Evolutionary conservation across 2,113 vertebrate genomes (phyloP), one percentile per base, ranked within the genome.

Genomic region (Potamarius usumacintae): DNA sequence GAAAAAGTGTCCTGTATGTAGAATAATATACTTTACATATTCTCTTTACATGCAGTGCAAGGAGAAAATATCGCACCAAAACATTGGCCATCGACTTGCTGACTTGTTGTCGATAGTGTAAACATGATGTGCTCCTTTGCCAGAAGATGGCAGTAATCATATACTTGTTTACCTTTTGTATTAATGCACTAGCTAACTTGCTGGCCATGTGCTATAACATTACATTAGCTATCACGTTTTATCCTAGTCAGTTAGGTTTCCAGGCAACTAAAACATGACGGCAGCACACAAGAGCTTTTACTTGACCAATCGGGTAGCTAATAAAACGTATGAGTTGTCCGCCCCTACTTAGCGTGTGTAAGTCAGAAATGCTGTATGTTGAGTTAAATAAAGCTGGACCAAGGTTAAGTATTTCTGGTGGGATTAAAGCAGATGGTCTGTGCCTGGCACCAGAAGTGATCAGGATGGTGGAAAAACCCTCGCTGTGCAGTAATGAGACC

Each of bases 401-500:
- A 81, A 17, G 78, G 27, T 80, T 60, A 60, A 58, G 78, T 20
- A 18, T 7, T 81, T 34, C 55, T 57, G 65, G 17, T 84, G 27
- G 67, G 20, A 89, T 79, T 86, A 86, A 55, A 79, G 62, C 58
- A 57, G 63, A 79, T 57, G 72, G 34, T 48, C 53, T 89, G 74
- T 72, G 20, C 53, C 53, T 85, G 84, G 62, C 71, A 86, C 7
- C 72, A 78, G 84, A 81, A 86, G 48, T 58, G 63, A 63, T 86
- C 76, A 77, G 63, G 67, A n/a, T 60, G 52, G 88, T 25, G 50
- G 52, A 71, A 78, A 77, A 80, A 60, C 34, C 72, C 77, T 84
- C 2, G 84, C 86, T 63, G 85, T 78, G 81, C 60, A 27, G 62
- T 71, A 84, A 88, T 88, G 82, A 86, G 86, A 72, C 67, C 72